phyloP scores from a whole-genome alignment of 2,888 invertebrate species.

The Glomeris marginata region DNA sequence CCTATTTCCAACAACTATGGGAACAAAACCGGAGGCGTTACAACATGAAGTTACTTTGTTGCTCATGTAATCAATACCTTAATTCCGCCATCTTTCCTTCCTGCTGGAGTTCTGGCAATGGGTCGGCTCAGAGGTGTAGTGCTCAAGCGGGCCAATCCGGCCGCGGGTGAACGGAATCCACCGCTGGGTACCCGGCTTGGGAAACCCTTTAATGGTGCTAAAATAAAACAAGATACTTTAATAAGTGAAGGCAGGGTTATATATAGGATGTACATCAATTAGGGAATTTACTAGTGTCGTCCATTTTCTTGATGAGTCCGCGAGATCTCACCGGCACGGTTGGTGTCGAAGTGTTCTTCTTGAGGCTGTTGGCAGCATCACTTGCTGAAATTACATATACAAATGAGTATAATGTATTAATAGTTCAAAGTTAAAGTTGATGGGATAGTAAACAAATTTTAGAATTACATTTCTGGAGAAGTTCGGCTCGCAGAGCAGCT shows the following conservation, averaged over 20 bases:
- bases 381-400: constrained; percentile 39
- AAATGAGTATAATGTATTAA: not conserved
- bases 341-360: constrained; percentile 64
- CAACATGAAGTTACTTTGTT: not conserved
- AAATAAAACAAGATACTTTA: constrained; percentile 17
- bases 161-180: constrained; percentile 21
- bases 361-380: constrained; percentile 68
- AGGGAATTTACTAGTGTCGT: constrained; percentile 60
- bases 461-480: constrained; percentile 59
- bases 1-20: constrained; percentile 64
- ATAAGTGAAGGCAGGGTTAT: constrained; percentile 10
- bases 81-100: constrained; percentile 76
- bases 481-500: constrained; percentile 70
- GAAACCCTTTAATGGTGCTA: constrained; percentile 81
- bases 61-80: constrained; percentile 36
- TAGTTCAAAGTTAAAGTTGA: not conserved
- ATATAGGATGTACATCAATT: constrained; percentile 6
- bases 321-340: constrained; percentile 74
- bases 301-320: constrained; percentile 91
- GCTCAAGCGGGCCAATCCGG: constrained; percentile 18
- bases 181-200: constrained; percentile 61
- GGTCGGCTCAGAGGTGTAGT: constrained; percentile 31
- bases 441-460: not conserved
- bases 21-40: not conserved
- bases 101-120: constrained; percentile 45